Conservation (phyloP, 2,797 vertebrate species). For the Sebastes taczanowskii region DNA sequence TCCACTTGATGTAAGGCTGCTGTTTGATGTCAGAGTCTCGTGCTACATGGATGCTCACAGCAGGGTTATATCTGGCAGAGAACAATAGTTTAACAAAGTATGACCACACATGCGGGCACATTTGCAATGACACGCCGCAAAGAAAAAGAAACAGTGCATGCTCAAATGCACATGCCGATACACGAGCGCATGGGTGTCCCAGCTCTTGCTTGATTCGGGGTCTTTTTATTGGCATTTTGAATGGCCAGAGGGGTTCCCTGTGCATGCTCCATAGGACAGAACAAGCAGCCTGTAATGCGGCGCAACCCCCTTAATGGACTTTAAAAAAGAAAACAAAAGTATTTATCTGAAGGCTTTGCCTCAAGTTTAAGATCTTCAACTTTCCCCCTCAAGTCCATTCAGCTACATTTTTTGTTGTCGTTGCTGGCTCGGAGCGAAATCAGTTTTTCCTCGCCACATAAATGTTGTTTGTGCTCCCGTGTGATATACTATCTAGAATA, state of each 20-base stretch:
- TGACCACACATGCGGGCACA: background rate
- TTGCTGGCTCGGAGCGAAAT: slow-evolving; percentile 16
- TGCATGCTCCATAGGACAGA: slow-evolving; percentile 18
- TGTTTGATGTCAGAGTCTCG: slow-evolving; percentile 27
- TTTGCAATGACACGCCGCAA: background rate
- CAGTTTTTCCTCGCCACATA: slow-evolving; percentile 19
- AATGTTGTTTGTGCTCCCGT: slow-evolving; percentile 45
- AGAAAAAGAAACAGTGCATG: slow-evolving; percentile 5
- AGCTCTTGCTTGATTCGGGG: slow-evolving; percentile 11
- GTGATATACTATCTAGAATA: slow-evolving; percentile 62
- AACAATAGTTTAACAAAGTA: slow-evolving; percentile 51
- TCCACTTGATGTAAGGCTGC: slow-evolving; percentile 41
- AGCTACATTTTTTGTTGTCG: background rate
- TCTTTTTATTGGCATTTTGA: slow-evolving; percentile 58
- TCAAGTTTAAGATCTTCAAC: slow-evolving; percentile 27
- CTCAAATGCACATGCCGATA: slow-evolving; percentile 59
- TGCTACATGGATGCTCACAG: slow-evolving; percentile 62
- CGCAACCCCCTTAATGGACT: background rate
- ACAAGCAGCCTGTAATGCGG: slow-evolving; percentile 3
- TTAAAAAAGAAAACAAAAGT: background rate
- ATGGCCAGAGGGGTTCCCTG: slow-evolving; percentile 29
- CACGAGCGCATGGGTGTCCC: slow-evolving; percentile 35
- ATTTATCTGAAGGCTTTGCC: background rate
- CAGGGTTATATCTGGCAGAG: slow-evolving; percentile 45
- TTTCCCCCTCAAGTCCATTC: slow-evolving; percentile 9